These are phyloP conservation scores for Phenacoccus solenopsis DNA, from an alignment of 1,140 invertebrate genomes.

Conservation along the genomic window DNA sequence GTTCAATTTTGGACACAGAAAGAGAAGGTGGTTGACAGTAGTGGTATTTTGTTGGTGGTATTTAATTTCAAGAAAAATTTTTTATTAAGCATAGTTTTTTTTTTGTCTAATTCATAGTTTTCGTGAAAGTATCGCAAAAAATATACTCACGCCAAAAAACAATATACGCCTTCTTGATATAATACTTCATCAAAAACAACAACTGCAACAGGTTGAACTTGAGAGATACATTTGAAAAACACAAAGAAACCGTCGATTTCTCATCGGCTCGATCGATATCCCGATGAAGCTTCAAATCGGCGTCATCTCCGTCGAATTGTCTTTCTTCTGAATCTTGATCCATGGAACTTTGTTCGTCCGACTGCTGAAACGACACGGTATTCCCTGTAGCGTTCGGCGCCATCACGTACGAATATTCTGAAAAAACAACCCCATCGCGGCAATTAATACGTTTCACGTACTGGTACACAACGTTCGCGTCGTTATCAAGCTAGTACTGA, in stretches of 20 bases:
- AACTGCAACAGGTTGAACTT: slow-evolving; percentile 4
- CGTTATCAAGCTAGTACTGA: too few relatives aligned
- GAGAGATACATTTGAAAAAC: background rate
- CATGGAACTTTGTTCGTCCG: background rate
- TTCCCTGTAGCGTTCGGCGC: background rate
- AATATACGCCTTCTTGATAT: slow-evolving; percentile 3
- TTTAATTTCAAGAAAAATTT: background rate
- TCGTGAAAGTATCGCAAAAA: background rate
- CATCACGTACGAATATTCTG: background rate
- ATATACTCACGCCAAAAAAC: slow-evolving; percentile 3
- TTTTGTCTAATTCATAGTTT: too few relatives aligned
- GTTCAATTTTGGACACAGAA: too few relatives aligned
- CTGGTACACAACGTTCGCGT: too few relatives aligned
- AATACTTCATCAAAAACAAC: slow-evolving; percentile 5
- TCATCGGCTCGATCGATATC: background rate
- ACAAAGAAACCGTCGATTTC: background rate
- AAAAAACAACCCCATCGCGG: background rate
- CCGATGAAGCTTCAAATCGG: background rate
- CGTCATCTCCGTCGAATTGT: background rate
- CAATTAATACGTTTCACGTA: too few relatives aligned
- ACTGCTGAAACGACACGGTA: background rate
- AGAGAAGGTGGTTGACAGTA: too few relatives aligned
- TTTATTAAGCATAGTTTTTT: too few relatives aligned
- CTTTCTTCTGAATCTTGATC: background rate
- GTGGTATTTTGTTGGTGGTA: background rate